Conservation (phyloP, 23 tunicate genomes). For the Botrylloides violaceus region DNA sequence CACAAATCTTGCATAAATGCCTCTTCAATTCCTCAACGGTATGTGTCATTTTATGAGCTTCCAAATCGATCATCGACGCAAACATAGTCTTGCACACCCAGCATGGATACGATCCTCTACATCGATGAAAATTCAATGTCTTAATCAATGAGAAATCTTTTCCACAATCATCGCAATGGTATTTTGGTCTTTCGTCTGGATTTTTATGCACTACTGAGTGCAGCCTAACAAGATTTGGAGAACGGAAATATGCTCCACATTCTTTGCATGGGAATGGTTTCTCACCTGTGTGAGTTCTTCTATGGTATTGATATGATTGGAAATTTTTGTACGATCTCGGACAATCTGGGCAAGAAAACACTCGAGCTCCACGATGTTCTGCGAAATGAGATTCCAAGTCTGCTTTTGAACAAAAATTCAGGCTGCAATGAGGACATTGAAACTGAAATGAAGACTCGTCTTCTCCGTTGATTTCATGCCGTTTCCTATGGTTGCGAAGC, state of each 20-base stretch:
- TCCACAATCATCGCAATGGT: not conserved
- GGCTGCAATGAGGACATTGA: not conserved
- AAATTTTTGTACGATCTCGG: not conserved
- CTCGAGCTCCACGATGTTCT: not conserved
- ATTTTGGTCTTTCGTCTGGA: not conserved
- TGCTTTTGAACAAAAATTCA: not conserved
- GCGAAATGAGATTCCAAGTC: not conserved
- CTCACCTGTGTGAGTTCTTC: not conserved
- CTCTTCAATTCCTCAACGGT: not conserved
- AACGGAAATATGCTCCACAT: not conserved
- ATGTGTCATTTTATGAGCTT: not conserved
- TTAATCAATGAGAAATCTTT: not conserved
- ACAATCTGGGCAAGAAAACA: not conserved
- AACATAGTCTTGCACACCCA: slow-evolving; percentile 1
- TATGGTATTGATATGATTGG: not conserved
- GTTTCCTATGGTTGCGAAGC: not conserved
- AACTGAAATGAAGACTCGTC: not conserved
- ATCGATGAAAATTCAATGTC: not conserved
- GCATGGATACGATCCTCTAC: not conserved
- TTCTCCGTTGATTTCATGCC: not conserved
- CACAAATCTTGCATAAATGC: not conserved
- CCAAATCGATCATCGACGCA: not conserved
- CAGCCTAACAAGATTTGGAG: not conserved
- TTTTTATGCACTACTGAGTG: not conserved
- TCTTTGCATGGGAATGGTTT: not conserved